A percentile compares a stretch with the other conserved stretches of the same genome.
phyloP scores from a whole-genome alignment of 1,140 invertebrate species.

The Drosophila dunni region DNA sequence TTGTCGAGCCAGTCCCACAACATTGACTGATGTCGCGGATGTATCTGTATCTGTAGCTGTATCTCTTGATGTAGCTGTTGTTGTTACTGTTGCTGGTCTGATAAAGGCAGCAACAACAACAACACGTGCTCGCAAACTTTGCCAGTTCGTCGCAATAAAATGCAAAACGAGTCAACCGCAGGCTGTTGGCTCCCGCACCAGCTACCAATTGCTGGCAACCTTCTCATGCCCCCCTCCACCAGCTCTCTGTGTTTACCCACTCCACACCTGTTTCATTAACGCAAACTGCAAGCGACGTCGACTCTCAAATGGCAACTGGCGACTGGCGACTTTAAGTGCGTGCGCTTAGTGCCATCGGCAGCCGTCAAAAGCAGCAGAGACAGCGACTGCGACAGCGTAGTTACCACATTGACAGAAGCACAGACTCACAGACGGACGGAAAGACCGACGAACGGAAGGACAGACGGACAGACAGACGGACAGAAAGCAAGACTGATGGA shows the following conservation, averaged over 20 bases:
- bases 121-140: slow-evolving; percentile 6
- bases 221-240: neutral
- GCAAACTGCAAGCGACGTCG: slow-evolving; percentile 51
- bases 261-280: slow-evolving; percentile 51
- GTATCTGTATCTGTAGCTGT: slow-evolving; percentile 33
- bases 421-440: no score
- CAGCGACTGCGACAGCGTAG: slow-evolving; percentile 45
- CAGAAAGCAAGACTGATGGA: no score
- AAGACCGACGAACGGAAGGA: no score
- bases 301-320: slow-evolving; percentile 40
- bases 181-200: slow-evolving; percentile 20
- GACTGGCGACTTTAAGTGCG: slow-evolving; percentile 74
- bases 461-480: no score
- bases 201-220: neutral
- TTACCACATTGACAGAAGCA: slow-evolving; percentile 55
- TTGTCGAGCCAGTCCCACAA: slow-evolving; percentile 41
- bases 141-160: slow-evolving; percentile 39
- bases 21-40: slow-evolving; percentile 57
- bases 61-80: slow-evolving; percentile 3
- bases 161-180: slow-evolving; percentile 71
- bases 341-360: slow-evolving; percentile 78
- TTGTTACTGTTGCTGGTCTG: slow-evolving; percentile 14
- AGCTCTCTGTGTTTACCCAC: neutral
- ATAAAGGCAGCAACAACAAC: slow-evolving; percentile 30
- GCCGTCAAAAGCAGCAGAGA: slow-evolving; percentile 76